phyloP scores from a whole-genome alignment of 30 jellyfish, hydroid and myxozoan genomes.

The Turritopsis dohrnii region DNA sequence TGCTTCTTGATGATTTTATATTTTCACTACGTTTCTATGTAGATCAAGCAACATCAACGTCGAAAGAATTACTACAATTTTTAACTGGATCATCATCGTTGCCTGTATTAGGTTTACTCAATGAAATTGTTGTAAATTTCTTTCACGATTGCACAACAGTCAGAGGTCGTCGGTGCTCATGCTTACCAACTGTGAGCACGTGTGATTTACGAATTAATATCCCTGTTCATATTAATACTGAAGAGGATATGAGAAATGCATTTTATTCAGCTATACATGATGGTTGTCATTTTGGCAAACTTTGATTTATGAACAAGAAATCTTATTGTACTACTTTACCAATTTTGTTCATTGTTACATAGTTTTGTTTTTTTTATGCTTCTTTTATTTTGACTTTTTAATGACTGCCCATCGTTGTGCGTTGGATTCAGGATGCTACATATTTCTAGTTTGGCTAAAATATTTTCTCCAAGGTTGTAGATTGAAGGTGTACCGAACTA shows the following conservation, averaged over 20 bases:
- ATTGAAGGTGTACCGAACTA: too few species aligned
- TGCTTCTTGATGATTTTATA: not conserved
- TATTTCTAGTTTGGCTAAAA: not conserved
- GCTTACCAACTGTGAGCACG: slow-evolving; percentile 9
- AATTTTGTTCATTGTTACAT: not conserved
- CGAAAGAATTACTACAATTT: not conserved
- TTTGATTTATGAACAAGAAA: not conserved
- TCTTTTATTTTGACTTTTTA: not conserved
- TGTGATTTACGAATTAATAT: not conserved
- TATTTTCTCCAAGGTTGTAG: not conserved
- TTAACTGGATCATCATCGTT: not conserved
- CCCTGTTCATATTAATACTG: not conserved
- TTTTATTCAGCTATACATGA: not conserved
- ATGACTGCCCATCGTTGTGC: not conserved
- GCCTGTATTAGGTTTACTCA: not conserved
- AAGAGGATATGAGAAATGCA: slow-evolving; percentile 2
- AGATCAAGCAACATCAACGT: not conserved
- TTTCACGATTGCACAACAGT: not conserved
- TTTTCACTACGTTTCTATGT: not conserved
- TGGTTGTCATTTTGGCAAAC: not conserved
- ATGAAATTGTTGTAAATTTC: not conserved
- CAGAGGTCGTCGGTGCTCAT: not conserved
- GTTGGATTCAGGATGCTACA: not conserved
- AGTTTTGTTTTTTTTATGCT: not conserved
- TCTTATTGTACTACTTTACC: not conserved